phyloP scores from a whole-genome alignment of 2,113 vertebrate species.

The Microcebus ravelobensis region DNA sequence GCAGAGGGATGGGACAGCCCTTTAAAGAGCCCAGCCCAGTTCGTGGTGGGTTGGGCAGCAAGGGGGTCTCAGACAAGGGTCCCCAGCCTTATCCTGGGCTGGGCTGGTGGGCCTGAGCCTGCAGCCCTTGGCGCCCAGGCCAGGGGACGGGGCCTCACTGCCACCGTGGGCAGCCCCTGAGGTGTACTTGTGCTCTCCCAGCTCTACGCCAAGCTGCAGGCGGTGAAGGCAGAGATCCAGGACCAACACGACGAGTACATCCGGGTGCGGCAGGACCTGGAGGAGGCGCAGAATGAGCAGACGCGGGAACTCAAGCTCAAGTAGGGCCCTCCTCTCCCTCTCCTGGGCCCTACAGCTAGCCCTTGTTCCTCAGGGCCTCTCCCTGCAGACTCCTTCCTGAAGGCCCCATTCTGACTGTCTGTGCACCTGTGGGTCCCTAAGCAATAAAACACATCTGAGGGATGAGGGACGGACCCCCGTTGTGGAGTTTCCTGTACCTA shows the following conservation, averaged over 20 bases:
- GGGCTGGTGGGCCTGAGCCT: not conserved
- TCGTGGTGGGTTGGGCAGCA: not conserved
- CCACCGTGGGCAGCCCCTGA: not conserved
- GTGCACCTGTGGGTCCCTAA: not conserved
- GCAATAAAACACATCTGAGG: not conserved
- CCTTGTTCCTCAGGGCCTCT: not conserved
- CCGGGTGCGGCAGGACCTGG: constrained; percentile 94
- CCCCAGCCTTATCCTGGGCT: not conserved
- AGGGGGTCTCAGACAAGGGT: not conserved
- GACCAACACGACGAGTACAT: constrained; percentile 96
- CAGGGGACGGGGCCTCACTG: not conserved
- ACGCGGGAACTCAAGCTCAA: constrained; percentile 98
- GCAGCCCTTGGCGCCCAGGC: not conserved
- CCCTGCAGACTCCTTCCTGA: not conserved
- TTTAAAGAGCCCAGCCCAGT: not conserved
- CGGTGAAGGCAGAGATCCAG: constrained; percentile 94
- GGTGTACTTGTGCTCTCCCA: constrained; percentile 69
- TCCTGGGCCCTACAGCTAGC: not conserved
- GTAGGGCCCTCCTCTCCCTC: constrained; percentile 82
- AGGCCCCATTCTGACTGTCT: not conserved
- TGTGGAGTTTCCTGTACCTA: not conserved
- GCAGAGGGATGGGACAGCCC: not conserved
- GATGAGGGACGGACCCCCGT: not conserved
- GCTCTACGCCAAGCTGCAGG: constrained; percentile 95
- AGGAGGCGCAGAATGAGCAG: constrained; percentile 95